Base-by-base conservation (phyloP, 2,113 vertebrate genomes). In the Lontra canadensis region DNA sequence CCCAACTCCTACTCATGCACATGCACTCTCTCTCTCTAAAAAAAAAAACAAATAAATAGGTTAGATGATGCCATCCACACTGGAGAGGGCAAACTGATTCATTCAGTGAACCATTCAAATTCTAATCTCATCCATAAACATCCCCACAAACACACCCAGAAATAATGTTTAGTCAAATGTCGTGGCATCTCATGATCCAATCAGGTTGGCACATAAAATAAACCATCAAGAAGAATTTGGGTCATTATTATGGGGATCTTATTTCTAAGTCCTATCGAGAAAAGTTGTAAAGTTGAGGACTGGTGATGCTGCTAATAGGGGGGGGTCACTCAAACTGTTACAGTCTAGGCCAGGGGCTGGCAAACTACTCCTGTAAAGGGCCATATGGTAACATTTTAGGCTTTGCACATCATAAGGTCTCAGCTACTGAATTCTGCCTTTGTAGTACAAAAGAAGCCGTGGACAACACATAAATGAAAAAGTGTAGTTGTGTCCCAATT, bases 181-280 rank as follows among this genome's bases (percentile, higher is more conserved):
- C 29, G 78, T 6, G 9, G 29, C 14, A 80, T 25, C 11, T 14
- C 42, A 55, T 79, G n/a, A 55, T 61, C 26, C n/a, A 89, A 21
- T 63, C 44, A 82, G 39, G 34, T 7, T 83, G 39, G 49, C 23
- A 87, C 44, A 69, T 55, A 69, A 63, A 61, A 82, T 73, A 61
- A 94, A 74, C 78, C 26, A 89, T 55, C 67, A 63, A 4, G 26
- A 95, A 94, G 20, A 78, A 12, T 86, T 86, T 59, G 17, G 23
- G 26, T 96, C 47, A 69, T 69, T 82, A 87, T 42, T 79, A 69
- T 88, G 13, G 4, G 26, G 18, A 25, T 94, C 36, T 65, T 73
- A 78, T 80, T 78, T 73, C 93, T 93, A 71, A 47, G 86, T 76
- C 11, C 17, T 96, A 52, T 76, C 44, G 80, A 92, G 59, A 84